phyloP scores from a whole-genome alignment of 2,797 vertebrate genomes.

The Cossypha dichroa region DNA sequence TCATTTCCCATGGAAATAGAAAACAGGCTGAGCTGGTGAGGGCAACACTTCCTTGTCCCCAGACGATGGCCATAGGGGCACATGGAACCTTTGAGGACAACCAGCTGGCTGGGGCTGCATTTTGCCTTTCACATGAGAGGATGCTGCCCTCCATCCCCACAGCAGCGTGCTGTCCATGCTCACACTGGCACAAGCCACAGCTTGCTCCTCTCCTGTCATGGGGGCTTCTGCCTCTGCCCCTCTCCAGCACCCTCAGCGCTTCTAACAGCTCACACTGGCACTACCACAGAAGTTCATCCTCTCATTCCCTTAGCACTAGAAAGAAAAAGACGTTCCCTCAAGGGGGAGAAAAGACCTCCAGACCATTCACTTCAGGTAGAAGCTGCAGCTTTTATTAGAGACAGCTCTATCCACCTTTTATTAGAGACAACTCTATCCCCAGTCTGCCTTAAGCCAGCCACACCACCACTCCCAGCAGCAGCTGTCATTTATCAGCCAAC shows the following conservation, averaged over 20 bases:
- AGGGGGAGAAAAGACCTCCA: background rate
- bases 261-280: rapidly evolving
- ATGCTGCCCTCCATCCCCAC: rapidly evolving
- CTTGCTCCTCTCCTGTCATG: rapidly evolving
- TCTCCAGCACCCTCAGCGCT: rapidly evolving
- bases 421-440: background rate
- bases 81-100: background rate
- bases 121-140: background rate
- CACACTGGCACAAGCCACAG: rapidly evolving
- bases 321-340: background rate
- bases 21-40: background rate
- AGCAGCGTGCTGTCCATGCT: rapidly evolving
- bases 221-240: background rate
- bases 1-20: background rate
- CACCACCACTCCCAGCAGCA: background rate
- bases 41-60: background rate
- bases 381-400: background rate
- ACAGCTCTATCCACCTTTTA: background rate
- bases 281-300: background rate
- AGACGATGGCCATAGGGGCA: rapidly evolving
- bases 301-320: background rate
- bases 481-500: rapidly evolving
- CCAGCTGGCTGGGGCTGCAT: background rate
- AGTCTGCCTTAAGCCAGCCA: background rate
- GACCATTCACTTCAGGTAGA: background rate